Conservation (phyloP, 2,113 vertebrate species). For the Formicarius rufipectus region DNA sequence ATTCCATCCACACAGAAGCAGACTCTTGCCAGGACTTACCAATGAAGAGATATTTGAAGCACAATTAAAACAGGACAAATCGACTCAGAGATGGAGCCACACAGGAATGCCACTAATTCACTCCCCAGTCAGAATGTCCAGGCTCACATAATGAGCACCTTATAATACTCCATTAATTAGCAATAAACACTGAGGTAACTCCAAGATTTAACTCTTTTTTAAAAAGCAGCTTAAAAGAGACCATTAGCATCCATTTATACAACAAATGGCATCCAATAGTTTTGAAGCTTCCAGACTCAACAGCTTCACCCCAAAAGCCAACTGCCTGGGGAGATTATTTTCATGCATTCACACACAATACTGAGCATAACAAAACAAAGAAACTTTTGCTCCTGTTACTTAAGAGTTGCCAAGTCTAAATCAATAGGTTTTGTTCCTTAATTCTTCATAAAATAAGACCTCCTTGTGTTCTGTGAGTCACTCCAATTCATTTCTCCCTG, state of each 20-base stretch:
- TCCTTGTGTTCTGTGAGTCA: not conserved
- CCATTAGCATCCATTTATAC: not conserved
- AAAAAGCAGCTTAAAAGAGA: not conserved
- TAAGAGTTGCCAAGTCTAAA: not conserved
- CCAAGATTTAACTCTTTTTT: not conserved
- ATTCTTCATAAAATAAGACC: not conserved
- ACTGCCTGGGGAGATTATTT: not conserved
- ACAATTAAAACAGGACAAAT: not conserved
- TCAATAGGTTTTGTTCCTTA: not conserved
- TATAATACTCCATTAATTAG: not conserved
- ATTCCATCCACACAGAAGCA: not conserved
- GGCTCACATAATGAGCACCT: not conserved
- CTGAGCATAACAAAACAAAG: not conserved
- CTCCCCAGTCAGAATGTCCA: not conserved
- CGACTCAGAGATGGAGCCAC: not conserved
- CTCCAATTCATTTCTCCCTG: not conserved
- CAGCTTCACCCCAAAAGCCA: not conserved
- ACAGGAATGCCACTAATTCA: not conserved
- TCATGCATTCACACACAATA: not conserved
- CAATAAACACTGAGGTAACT: not conserved
- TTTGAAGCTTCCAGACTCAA: not conserved
- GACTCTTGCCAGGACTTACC: not conserved
- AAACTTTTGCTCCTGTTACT: not conserved
- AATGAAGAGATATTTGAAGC: not conserved
- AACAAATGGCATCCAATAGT: not conserved